phyloP scores from a whole-genome alignment of 2,113 vertebrate genomes.

The Erinaceus europaeus region DNA sequence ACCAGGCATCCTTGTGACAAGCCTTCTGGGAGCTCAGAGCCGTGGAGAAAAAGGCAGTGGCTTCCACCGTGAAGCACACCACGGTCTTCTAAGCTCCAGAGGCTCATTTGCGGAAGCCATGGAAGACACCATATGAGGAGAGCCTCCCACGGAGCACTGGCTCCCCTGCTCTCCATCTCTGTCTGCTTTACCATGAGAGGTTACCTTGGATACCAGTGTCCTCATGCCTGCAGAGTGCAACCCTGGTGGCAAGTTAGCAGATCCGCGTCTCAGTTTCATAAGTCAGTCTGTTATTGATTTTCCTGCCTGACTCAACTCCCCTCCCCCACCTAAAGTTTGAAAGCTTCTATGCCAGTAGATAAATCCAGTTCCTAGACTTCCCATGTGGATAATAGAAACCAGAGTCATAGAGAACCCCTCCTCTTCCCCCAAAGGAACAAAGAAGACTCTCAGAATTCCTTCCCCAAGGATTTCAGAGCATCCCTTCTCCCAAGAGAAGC shows the following conservation, averaged over 20 bases:
- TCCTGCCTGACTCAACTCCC: not conserved
- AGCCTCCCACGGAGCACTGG: not conserved
- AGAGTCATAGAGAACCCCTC: not conserved
- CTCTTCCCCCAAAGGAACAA: too few species aligned
- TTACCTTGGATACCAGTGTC: conserved; percentile 54
- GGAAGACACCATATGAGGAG: not conserved
- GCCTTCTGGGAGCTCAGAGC: not conserved
- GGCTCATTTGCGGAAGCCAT: not conserved
- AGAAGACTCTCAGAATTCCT: not conserved
- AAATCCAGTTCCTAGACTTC: not conserved
- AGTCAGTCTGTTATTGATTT: conserved; percentile 50
- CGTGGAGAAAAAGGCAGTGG: not conserved
- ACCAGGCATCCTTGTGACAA: not conserved
- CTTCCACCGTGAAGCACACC: not conserved
- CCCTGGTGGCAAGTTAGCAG: conserved; percentile 50
- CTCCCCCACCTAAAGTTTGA: too few species aligned
- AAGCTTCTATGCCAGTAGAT: not conserved
- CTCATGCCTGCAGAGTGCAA: not conserved
- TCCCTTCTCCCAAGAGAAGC: not conserved
- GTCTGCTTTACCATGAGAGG: not conserved
- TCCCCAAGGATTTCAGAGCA: not conserved
- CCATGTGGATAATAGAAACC: not conserved
- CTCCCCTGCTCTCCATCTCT: not conserved
- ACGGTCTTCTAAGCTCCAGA: not conserved
- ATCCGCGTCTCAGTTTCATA: conserved; percentile 26